A percentile compares a stretch with the other conserved stretches of the same genome.
These are phyloP conservation scores for Heliocidaris tuberculata DNA, from an alignment of 35 echinoderm and acorn worm species.

Conservation along the genomic window DNA sequence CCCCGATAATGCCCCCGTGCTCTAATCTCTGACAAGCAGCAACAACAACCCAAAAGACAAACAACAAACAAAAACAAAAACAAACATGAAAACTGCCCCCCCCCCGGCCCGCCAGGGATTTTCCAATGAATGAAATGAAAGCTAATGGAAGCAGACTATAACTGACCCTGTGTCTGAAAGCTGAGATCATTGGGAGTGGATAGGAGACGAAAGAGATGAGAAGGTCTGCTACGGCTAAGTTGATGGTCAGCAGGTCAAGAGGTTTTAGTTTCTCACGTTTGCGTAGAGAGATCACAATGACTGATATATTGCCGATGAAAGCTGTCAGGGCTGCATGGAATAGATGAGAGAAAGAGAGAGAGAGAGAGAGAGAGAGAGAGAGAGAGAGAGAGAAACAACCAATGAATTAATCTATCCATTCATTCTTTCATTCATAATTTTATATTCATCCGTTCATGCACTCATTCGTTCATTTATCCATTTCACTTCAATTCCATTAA, in stretches of 20 bases:
- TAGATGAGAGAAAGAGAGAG: neutral
- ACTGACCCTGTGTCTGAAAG: slow-evolving; percentile 38
- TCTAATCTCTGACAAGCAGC: too few relatives aligned
- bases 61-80: too few relatives aligned
- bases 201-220: slow-evolving; percentile 27
- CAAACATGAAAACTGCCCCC: too few relatives aligned
- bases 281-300: slow-evolving; percentile 51
- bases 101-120: too few relatives aligned
- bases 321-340: neutral
- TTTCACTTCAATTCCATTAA: too few relatives aligned
- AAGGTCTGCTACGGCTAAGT: slow-evolving; percentile 46
- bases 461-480: too few relatives aligned
- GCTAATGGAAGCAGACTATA: neutral
- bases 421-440: neutral
- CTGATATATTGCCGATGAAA: slow-evolving; percentile 40
- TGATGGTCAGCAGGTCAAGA: slow-evolving; percentile 50
- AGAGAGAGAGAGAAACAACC: neutral
- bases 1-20: too few relatives aligned
- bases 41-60: too few relatives aligned
- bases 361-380: too few relatives aligned
- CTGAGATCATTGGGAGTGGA: slow-evolving; percentile 43
- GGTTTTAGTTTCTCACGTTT: slow-evolving; percentile 56
- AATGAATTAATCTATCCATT: neutral
- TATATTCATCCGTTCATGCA: neutral
- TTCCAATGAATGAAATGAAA: neutral